Percentiles rank a stretch among this genome's conserved stretches.
These are phyloP conservation scores for Caenorhabditis inopinata DNA, from an alignment of 1,140 invertebrate species.

Conservation along the genomic window DNA sequence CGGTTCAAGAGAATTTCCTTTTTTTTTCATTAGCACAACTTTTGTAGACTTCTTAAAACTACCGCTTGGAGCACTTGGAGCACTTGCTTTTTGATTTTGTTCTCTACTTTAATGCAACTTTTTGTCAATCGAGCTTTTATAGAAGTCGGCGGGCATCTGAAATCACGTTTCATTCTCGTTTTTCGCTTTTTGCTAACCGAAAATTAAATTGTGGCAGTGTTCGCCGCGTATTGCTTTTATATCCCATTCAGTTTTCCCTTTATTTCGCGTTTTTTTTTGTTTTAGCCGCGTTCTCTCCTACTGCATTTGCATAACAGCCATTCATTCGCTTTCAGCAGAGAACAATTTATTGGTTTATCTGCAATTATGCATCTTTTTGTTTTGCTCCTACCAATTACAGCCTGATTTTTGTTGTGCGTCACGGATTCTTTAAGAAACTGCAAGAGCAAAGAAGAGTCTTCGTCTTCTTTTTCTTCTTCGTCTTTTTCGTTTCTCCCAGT, in stretches of 20 bases:
- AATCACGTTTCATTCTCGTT: too few relatives aligned
- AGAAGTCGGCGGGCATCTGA: too few relatives aligned
- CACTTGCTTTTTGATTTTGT: too few relatives aligned
- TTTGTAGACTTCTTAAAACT: too few relatives aligned
- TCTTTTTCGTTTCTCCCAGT: neutral
- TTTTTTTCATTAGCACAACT: neutral
- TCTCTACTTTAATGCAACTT: too few relatives aligned
- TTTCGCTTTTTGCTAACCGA: neutral
- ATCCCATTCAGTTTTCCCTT: neutral
- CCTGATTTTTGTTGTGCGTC: neutral
- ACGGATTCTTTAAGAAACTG: neutral
- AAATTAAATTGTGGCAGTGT: conserved; percentile 17
- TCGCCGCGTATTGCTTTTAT: neutral
- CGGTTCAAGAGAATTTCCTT: neutral
- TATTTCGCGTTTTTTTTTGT: neutral
- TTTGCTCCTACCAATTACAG: conserved; percentile 14
- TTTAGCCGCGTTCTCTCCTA: too few relatives aligned
- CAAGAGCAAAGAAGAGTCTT: too few relatives aligned
- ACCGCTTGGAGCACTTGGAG: too few relatives aligned
- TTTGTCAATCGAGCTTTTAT: too few relatives aligned
- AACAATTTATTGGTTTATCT: conserved; percentile 12
- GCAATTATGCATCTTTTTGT: conserved; percentile 1
- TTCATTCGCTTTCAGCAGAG: neutral
- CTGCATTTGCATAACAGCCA: neutral
- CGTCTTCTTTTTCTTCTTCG: neutral